Base-by-base conservation (phyloP, 2,797 vertebrate genomes). In the Phrynocephalus guinanensis region DNA sequence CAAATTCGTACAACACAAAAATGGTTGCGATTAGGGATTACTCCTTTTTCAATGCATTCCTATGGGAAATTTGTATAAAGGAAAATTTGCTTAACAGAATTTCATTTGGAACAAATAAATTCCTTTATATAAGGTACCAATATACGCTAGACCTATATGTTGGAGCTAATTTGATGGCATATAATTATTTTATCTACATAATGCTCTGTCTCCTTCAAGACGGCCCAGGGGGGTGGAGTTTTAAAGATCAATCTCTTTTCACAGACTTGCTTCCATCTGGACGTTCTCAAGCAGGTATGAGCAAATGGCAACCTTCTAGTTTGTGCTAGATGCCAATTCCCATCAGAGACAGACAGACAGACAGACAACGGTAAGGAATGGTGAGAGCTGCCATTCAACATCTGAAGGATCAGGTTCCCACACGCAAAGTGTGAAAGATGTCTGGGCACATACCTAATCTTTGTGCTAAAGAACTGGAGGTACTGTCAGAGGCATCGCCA, bases 401-500 rank as follows among this genome's bases (percentile, higher is more conserved):
- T 13, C 28, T n/a, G 60, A 63, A 63, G 18, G 60, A 6, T 20
- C 13, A 15, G 16, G 60, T 5, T 1, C 7, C 48, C 83, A 7
- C 67, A 68, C 67, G 6, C 96, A 99, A 28, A 5, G 22, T 24
- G 6, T 24, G 10, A 68, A 28, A 68, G 67, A 68, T 68, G 6
- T 24, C 26, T 28, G 60, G 38, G 33, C 52, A 66, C 87, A 2
- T 97, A 99, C 98, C 97, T 93, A 99, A 95, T 96, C 98, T 97
- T 95, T 97, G 98, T 33, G 98, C 98, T 77, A 99, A 93, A 79
- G 97, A 97, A 15, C 91, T 97, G 5, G 98, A 95, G 67, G 97
- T 95, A 0, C 97, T 98, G 83, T 99, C 97, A 0, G 98, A 98
- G 0, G 98, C 96, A 87, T 99, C 98, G 10, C 98, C 99, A 80